Base-by-base conservation (phyloP, 2,888 invertebrate genomes). In the Bhutanitis thaidina region DNA sequence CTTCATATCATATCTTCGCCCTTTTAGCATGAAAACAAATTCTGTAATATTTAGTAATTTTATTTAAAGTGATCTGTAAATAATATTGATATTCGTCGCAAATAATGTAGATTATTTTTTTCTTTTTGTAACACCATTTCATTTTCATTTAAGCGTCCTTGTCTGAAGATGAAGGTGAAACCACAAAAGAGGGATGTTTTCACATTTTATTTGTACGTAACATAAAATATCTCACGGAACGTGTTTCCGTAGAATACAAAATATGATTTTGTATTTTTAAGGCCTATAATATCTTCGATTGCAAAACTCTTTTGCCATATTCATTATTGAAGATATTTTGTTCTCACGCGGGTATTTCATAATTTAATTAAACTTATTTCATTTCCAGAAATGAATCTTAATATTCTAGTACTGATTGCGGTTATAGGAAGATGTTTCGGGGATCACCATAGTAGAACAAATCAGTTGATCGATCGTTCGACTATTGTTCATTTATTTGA, bases 401-500 rank as follows among this genome's bases (percentile, higher is more conserved):
- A 14, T 7, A 30, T 38, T 8, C 12, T 49, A 32, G 7, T 25
- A 3, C 14, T 43, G 7, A 7, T 49, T 25, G 32, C 12, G 7
- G 16, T 38, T 1, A 3, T 27, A 9, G 14, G 25, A 20, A 13
- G 16, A 20, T 43, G 37, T 38, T 43, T 14, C 20, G 37, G 43
- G 7, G 46, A 43, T 39, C 64, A 69, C 32, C 67, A 69, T 36
- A 43, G 37, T 1, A 58, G 65, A 45, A 74, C 91, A 1, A 86
- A 92, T 65, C 90, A 90, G 69, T 76, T 77, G 60, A 73, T 74
- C 0, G 89, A 90, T 46, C 86, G 92, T 32, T 92, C 90, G 13
- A 91, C 92, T 0, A 94, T 96, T 57, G 94, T 94, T 0, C 94
- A 94, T 69, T 79, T 94, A 8, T 94, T 94, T 60, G 96, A 96